A percentile compares a stretch with the other conserved stretches of the same genome.
phyloP scores from a whole-genome alignment of 2,113 vertebrate species.

The Pipra filicauda region DNA sequence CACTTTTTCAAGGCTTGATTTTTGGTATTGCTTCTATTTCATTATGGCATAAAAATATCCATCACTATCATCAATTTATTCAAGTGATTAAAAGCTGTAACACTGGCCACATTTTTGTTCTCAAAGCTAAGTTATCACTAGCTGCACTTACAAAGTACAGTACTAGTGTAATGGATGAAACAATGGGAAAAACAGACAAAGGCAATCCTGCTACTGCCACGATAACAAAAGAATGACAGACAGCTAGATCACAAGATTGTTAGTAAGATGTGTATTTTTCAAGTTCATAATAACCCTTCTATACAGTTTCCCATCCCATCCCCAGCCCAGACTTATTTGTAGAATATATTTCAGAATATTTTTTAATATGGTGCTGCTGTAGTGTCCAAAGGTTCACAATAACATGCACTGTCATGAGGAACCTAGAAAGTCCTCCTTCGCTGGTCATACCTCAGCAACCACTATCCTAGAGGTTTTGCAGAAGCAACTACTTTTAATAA shows the following conservation, averaged over 20 bases:
- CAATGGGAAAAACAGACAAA: conserved; percentile 66
- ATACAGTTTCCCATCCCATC: conserved; percentile 64
- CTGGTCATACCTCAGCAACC: conserved; percentile 63
- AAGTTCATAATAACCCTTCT: conserved; percentile 74
- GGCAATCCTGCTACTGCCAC: conserved; percentile 75
- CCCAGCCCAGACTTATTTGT: conserved; percentile 65
- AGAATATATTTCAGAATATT: conserved; percentile 68
- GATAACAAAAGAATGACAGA: conserved; percentile 77
- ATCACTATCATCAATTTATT: conserved; percentile 9
- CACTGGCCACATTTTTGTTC: conserved; percentile 73
- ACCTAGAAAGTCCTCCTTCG: conserved; percentile 54
- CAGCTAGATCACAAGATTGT: conserved; percentile 78
- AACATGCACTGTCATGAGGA: conserved; percentile 68
- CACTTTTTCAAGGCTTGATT: conserved; percentile 37
- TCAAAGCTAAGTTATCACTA: conserved; percentile 67
- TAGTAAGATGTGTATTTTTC: conserved; percentile 77
- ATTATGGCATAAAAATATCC: conserved; percentile 55
- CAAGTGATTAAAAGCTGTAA: conserved; percentile 63
- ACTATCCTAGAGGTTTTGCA: conserved; percentile 66
- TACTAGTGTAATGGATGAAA: conserved; percentile 66
- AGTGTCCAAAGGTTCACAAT: conserved; percentile 75
- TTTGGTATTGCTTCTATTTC: conserved; percentile 73
- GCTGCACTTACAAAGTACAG: conserved; percentile 78
- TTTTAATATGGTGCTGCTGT: conserved; percentile 69
- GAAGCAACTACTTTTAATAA: conserved; percentile 68